Percentiles rank a stretch among this genome's conserved stretches.
These are phyloP conservation scores for Dendropsophus ebraccatus DNA, from an alignment of 2,113 vertebrate species.

Conservation along the genomic window DNA sequence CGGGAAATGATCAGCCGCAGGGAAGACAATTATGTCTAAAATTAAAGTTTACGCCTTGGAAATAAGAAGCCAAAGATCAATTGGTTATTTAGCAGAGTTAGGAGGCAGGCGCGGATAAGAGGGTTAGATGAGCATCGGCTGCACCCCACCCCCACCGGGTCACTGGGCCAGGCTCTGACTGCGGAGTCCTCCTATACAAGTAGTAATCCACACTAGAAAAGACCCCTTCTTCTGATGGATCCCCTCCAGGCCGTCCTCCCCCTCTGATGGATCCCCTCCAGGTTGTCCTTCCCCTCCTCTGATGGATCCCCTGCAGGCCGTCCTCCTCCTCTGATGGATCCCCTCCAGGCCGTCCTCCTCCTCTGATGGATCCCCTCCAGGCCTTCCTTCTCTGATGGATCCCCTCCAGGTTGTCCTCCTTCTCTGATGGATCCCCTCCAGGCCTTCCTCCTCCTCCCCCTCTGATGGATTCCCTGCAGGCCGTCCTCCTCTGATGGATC, in stretches of 20 bases:
- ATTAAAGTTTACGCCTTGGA: conserved; percentile 6
- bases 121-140: not conserved
- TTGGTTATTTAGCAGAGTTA: not conserved
- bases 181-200: conserved; percentile 4
- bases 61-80: conserved; percentile 25
- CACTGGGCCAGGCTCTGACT: not conserved
- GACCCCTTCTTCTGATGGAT: not conserved
- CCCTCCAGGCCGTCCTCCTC: no score
- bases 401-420: no score
- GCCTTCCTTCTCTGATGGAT: no score
- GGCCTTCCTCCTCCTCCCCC: no score
- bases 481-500: no score
- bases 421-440: no score
- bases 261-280: no score
- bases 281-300: no score
- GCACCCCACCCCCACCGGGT: not conserved
- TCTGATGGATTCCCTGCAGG: no score
- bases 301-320: no score
- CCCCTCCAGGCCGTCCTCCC: conserved; percentile 12
- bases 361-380: no score
- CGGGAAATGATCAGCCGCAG: not conserved
- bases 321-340: no score
- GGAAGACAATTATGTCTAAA: conserved; percentile 14
- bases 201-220: conserved; percentile 12
- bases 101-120: not conserved